Evolutionary conservation across 2,113 vertebrate genomes (phyloP).

Genomic region (Prietella phreatophila): DNA sequence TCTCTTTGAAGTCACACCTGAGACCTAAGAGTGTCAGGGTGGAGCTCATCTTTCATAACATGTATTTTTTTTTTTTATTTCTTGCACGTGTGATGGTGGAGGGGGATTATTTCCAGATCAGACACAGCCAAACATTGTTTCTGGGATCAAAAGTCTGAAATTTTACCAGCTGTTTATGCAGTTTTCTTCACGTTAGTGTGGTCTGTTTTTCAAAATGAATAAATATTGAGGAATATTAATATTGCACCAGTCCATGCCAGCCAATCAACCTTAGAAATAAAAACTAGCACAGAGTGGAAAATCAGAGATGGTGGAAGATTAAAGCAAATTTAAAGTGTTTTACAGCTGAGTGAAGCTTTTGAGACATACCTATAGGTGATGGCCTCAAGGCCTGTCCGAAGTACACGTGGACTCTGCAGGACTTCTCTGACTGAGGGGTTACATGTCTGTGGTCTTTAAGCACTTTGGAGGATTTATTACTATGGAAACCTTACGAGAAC

Average conservation of each 20-base stretch:
- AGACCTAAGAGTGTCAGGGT: slow-evolving; percentile 30
- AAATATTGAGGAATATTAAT: not conserved
- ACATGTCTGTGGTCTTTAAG: slow-evolving; percentile 1
- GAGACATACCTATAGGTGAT: not conserved
- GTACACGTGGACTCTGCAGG: not conserved
- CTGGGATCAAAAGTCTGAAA: slow-evolving; percentile 9
- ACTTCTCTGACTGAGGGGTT: slow-evolving; percentile 1
- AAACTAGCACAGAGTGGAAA: not conserved
- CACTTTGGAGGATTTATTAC: slow-evolving; percentile 21
- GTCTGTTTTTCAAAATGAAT: not conserved
- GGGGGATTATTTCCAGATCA: not conserved
- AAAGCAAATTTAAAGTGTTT: not conserved
- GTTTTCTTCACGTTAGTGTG: not conserved
- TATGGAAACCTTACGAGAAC: slow-evolving; percentile 14
- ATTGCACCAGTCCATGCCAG: not conserved
- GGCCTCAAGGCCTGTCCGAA: not conserved
- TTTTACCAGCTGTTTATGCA: not conserved
- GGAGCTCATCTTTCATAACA: not conserved
- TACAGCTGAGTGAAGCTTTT: not conserved
- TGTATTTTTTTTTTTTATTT: not conserved
- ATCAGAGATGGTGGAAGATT: not conserved
- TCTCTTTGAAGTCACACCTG: slow-evolving; percentile 47
- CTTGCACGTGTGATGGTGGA: not conserved
- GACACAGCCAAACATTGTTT: slow-evolving; percentile 13
- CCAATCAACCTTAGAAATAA: slow-evolving; percentile 3